Base-by-base conservation (phyloP, 2,797 vertebrate species). In the Melopsittacus undulatus region DNA sequence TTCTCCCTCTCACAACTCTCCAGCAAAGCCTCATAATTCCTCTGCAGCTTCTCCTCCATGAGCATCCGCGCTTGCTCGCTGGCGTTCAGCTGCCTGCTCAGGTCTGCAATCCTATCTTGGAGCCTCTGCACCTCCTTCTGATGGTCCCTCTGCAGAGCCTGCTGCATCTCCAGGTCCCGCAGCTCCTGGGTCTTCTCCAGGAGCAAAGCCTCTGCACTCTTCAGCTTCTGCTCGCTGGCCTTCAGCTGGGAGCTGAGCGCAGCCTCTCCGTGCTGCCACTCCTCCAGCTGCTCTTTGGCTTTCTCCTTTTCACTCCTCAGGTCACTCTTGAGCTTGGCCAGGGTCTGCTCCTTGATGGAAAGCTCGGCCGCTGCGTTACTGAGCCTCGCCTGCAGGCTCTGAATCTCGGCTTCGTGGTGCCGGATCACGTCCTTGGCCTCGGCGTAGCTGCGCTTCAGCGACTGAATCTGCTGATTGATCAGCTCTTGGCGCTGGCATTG, bases 131-230 rank as follows among this genome's bases (percentile, higher is more conserved):
- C 98, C 93, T 99, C 99, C 83, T 98, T 98, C 83, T 98, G 97
- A 81, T 99, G 98, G 97, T 99, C 99, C 87, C 98, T 97, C 85
- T 99, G 99, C 87, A 99, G 95, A 2, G 98, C 98, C 97, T 99
- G 99, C 95, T 99, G 99, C 62, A 97, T 98, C 96, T 99, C 99
- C 72, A 99, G 96, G 83, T 99, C 98, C 83, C 98, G 96, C 27
- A 99, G 98, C 74, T 98, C 99, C 96, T 99, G 99, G 29, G 97
- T 99, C 97, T 98, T 99, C 95, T 99, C 98, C 43, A 99, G 95
- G 52, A 99, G 98, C 83, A 98, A 98, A 54, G 99, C 99, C 89
- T 99, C 99, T 0, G 98, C 98, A 1, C 97, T 98, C 87, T 98
- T 98, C 43, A 99, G 98, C 96, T 98, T 98, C 77, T 98, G 98